Evolutionary conservation across 2,797 vertebrate genomes (phyloP).

Genomic region (Sebastes diaconus): DNA sequence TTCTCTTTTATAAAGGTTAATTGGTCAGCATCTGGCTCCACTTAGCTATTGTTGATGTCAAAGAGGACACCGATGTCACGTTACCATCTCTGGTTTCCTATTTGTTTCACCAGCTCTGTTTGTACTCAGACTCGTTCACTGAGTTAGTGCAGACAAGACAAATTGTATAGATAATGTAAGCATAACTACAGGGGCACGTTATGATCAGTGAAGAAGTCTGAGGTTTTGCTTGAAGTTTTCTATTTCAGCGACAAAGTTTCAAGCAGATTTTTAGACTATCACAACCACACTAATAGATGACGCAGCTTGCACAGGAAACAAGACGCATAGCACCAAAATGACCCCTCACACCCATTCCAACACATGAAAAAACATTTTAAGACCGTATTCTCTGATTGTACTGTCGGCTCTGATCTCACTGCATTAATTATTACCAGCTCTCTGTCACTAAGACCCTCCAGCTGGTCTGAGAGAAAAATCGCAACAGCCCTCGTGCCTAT

Average conservation of each 20-base stretch:
- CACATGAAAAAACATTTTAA: constrained; percentile 15
- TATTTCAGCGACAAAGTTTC: not conserved
- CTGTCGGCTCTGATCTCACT: constrained; percentile 32
- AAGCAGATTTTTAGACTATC: not conserved
- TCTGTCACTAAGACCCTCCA: constrained; percentile 39
- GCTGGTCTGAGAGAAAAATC: constrained; percentile 44
- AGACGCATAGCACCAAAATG: not conserved
- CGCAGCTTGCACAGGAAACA: not conserved
- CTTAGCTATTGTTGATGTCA: constrained; percentile 68
- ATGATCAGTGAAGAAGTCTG: not conserved
- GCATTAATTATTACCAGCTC: constrained; percentile 29
- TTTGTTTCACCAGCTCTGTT: constrained; percentile 14
- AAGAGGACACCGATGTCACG: constrained; percentile 55
- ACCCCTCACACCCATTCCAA: not conserved
- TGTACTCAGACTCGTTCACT: not conserved
- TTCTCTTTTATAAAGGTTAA: constrained; percentile 77
- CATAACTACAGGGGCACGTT: too few relatives aligned
- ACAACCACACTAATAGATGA: not conserved
- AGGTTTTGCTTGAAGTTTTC: not conserved
- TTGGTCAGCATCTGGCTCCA: constrained; percentile 75
- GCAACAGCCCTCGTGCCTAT: constrained; percentile 17
- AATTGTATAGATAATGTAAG: not conserved
- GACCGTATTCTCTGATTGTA: not conserved
- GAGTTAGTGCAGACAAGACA: not conserved
- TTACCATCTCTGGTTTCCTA: not conserved